Base-by-base conservation (phyloP, 1,140 invertebrate genomes). In the Conus betulinus region DNA sequence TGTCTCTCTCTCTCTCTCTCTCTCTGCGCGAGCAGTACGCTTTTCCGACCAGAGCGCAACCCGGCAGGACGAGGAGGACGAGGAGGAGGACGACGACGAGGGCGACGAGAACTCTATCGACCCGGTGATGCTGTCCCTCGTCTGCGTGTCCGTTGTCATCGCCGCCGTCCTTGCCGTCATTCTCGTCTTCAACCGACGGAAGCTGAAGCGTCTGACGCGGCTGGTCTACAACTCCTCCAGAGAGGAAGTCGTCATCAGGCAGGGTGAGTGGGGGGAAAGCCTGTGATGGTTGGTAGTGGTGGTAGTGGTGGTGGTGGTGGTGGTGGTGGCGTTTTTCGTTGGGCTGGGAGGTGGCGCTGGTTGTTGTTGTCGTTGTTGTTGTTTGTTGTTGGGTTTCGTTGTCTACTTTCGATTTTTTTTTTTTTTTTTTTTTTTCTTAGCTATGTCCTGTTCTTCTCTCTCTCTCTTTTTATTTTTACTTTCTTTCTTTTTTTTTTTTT, bases 151-250 rank as follows among this genome's bases (percentile, higher is more conserved):
- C 15, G 74, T 20, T 0, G 23, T 78, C 5, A 71, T 87, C 52
- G 17, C 79, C 85, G 71, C 79, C 51, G 74, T 57, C 71, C 23
- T 87, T 15, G 79, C 79, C 74, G 53, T 87, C 85, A 20, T 87
- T 10, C 27, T 87, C 52, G 13, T 87, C 71, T 13, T 78, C 74
- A 78, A 78, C 52, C 85, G 85, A 87, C 85, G 85, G 57, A 52
- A 57, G 71, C 78, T 87, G 74, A 78, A 57, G 6, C 67, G 53
- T 3, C 74, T 87, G 85, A 87, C 71, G 3, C 13, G 63, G 3
- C 17, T 87, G 51, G 53, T 87, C 1, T 87, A 87, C 85, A 87
- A n/a, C 85, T 13, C 71, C 5, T 5, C n/a, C 6, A 51, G 85
- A 4, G 71, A 87, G 25, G 85, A 87, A 20, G 85, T 87, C 20